Evolutionary conservation across 1,140 invertebrate genomes (phyloP), one percentile per base, ranked within the genome.

Genomic region (Spodoptera frugiperda): DNA sequence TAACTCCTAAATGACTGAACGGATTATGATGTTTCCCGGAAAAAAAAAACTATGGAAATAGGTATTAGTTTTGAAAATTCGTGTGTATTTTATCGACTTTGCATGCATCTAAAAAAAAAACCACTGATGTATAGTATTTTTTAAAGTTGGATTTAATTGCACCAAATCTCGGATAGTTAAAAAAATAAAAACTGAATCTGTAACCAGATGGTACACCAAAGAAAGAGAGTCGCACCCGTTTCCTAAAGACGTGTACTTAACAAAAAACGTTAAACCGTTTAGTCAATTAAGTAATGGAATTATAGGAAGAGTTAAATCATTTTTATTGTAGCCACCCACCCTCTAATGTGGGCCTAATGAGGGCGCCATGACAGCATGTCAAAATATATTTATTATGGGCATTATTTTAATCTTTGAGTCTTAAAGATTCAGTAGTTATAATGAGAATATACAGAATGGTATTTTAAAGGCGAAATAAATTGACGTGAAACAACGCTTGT

Each of bases 261-360:
- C 12, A 59, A 59, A 59, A 59, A 59, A 59, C 30, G 30, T 14
- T 59, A 59, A 39, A 39, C 57, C 33, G 14, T 59, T 25, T 2
- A 33, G 30, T 59, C 57, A 59, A 59, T 59, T 59, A 15, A 59
- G 17, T 21, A 55, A 55, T 25, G 19, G 15, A 59, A 59, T 59
- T 39, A 59, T 25, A 33, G 6, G 21, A 39, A 39, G 14, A 59
- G 14, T 59, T 59, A 59, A 59, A 59, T 59, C 30, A 59, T 59
- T 33, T 59, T 39, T 59, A 59, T 59, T 59, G 57, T 25, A 33
- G 5, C 25, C 57, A 59, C 57, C 57, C 21, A 59, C n/a, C 30
- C 14, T 30, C 30, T 55, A 54, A 55, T 55, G 53, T 15, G 8
- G 25, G 6, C 30, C n/a, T 59, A 59, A 59, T 33, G 57, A 39